A percentile compares a stretch with the other conserved stretches of the same genome.
These are phyloP conservation scores for Luidia sarsii DNA, from an alignment of 53 echinoderm and acorn worm species.

Conservation along the genomic window DNA sequence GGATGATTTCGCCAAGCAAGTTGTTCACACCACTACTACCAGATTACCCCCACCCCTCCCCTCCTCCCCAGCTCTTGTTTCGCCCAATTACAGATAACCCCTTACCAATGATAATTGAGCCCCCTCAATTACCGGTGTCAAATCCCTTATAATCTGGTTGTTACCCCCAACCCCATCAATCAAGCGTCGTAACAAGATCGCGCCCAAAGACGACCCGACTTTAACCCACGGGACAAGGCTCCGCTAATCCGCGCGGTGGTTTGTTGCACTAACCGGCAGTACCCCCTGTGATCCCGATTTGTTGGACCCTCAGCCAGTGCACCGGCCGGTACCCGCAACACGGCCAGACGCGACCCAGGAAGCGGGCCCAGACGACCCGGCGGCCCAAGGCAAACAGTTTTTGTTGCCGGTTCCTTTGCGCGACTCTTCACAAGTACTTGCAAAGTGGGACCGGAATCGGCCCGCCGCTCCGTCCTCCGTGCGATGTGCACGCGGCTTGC, in stretches of 20 bases:
- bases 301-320: too few relatives aligned
- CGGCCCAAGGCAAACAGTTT: constrained; percentile 28
- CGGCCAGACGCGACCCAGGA: background rate
- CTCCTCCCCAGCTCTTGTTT: background rate
- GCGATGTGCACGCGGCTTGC: too few relatives aligned
- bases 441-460: too few relatives aligned
- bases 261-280: too few relatives aligned
- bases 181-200: too few relatives aligned
- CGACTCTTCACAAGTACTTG: constrained; percentile 1
- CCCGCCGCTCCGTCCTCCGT: too few relatives aligned
- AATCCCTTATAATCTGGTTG: too few relatives aligned
- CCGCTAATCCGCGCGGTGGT: background rate
- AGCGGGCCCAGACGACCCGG: constrained; percentile 10
- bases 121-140: constrained; percentile 3
- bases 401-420: background rate
- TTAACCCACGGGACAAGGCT: too few relatives aligned
- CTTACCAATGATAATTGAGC: background rate
- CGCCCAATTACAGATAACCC: background rate
- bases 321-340: background rate
- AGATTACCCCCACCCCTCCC: background rate
- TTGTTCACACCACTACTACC: constrained; percentile 17
- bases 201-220: too few relatives aligned
- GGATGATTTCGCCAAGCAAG: background rate
- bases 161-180: too few relatives aligned
- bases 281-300: too few relatives aligned